A percentile compares a stretch with the other conserved stretches of the same genome.
Evolutionary conservation across 2,888 invertebrate species (phyloP).

Genomic region (Rotaria sp.): DNA sequence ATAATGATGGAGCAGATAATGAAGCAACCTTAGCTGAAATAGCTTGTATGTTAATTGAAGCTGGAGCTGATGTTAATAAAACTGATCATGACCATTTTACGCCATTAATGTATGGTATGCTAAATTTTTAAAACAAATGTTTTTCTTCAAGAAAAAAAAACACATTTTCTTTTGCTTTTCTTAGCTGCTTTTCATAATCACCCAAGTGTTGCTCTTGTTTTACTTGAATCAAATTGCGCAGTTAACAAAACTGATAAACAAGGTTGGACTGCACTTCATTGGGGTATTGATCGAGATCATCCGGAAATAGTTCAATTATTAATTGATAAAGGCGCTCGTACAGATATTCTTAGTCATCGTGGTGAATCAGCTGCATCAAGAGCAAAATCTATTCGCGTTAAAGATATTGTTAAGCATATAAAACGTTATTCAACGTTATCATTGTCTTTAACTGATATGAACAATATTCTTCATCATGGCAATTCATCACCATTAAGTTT

Average conservation of each 20-base stretch:
- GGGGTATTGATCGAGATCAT: conserved; percentile 40
- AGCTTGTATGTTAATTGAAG: conserved; percentile 33
- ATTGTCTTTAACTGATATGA: background rate
- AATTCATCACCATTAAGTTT: background rate
- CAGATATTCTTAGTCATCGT: background rate
- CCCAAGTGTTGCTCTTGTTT: conserved; percentile 34
- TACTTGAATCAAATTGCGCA: conserved; percentile 39
- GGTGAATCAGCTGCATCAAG: background rate
- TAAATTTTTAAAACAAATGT: background rate
- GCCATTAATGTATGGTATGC: conserved; percentile 16
- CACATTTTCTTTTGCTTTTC: background rate
- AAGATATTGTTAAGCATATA: conserved; percentile 16
- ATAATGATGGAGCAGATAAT: conserved; percentile 26
- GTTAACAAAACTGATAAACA: conserved; percentile 38
- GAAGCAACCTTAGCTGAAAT: conserved; percentile 36
- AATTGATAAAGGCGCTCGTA: conserved; percentile 36
- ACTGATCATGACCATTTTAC: conserved; percentile 29
- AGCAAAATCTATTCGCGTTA: background rate
- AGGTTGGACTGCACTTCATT: conserved; percentile 35
- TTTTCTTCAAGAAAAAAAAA: background rate
- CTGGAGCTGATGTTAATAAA: conserved; percentile 38
- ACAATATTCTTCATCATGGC: background rate
- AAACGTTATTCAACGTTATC: conserved; percentile 15
- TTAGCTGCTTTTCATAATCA: conserved; percentile 40
- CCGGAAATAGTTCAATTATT: conserved; percentile 39